Conservation (phyloP, 2,113 vertebrate genomes). For the Vidua chalybeata region DNA sequence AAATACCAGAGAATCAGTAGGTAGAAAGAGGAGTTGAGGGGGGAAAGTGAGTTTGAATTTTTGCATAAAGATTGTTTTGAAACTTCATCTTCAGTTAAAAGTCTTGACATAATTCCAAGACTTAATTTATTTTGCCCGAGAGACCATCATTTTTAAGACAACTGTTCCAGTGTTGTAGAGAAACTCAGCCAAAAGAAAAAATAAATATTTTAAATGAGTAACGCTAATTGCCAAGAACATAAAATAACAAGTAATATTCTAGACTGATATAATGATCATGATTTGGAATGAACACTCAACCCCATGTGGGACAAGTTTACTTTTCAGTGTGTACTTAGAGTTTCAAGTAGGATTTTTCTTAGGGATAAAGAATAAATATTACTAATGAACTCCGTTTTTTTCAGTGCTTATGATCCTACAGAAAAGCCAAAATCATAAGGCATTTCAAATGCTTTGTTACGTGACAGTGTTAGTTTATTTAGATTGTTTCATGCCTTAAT, state of each 20-base stretch:
- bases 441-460: background rate
- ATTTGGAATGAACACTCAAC: background rate
- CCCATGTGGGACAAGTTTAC: background rate
- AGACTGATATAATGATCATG: background rate
- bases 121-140: slow-evolving; percentile 9
- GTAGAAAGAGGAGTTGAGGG: background rate
- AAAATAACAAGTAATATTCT: background rate
- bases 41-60: background rate
- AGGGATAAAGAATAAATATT: background rate
- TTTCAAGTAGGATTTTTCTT: background rate
- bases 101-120: slow-evolving; percentile 13
- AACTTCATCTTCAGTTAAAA: slow-evolving; percentile 10
- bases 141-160: background rate
- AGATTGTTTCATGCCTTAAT: background rate
- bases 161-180: background rate
- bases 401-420: background rate
- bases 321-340: background rate
- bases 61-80: background rate
- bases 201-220: slow-evolving; percentile 14
- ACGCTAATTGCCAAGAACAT: background rate
- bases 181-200: slow-evolving; percentile 30
- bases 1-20: background rate
- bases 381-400: background rate
- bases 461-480: background rate
- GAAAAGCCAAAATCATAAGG: background rate